Base-by-base conservation (phyloP, 2,113 vertebrate genomes). In the Strix aluco region DNA sequence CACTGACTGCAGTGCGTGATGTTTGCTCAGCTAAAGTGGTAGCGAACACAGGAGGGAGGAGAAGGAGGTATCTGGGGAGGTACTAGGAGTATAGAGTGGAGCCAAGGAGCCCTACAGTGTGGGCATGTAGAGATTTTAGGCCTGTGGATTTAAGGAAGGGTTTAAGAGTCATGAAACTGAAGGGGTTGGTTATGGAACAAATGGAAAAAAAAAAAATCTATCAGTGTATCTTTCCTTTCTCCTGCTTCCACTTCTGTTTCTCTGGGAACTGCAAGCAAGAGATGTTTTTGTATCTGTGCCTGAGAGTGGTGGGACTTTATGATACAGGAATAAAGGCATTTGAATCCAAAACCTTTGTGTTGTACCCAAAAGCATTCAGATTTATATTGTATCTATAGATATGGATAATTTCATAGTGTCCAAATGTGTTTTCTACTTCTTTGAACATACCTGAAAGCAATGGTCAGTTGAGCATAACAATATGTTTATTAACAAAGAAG, bases 1-100 rank as follows among this genome's bases (percentile, higher is more conserved):
- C 16, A 0, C 34, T n/a, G 71, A 40, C 66, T 79, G n/a, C 14
- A 5, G 15, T 7, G 10, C 0, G 0, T 38, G 44, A 19, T 1
- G 1, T 69, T 74, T 44, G 19, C 61, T 38, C 34, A n/a, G 19
- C 16, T 79, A 2, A 69, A 86, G 49, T 7, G 54, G 7, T 59
- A n/a, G n/a, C 17, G 65, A 30, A 3, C 10, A 11, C 0, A 2
- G 17, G 5, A 70, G 27, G 18, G 52, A 70, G 46, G 38, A 69
- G 29, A 15, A 54, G 47, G 29, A 58, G 17, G 66, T 63, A 46
- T 55, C 46, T 22, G 6, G 22, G 15, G 15, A 66, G 11, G 38
- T 66, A 7, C 32, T 20, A 27, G 30, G 32, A 15, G 10, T 55
- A 8, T 2, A 32, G 16, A 70, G 26, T 42, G 75, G 20, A 74